Evolutionary conservation across 2,888 invertebrate genomes (phyloP).

Genomic region (Eilema caniola): DNA sequence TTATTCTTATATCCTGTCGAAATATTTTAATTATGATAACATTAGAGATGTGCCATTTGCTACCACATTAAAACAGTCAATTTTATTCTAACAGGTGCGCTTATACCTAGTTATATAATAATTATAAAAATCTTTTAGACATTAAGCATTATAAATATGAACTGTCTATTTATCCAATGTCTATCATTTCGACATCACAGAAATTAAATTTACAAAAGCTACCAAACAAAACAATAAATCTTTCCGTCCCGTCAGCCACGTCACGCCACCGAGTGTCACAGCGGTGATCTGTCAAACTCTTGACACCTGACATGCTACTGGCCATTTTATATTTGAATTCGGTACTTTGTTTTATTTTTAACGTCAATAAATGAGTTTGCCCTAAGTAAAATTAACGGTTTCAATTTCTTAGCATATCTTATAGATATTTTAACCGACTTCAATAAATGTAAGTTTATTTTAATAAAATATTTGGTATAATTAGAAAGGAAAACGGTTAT

Average conservation of each 20-base stretch:
- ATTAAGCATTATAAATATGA: not conserved
- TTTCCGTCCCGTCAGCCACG: slow-evolving; percentile 29
- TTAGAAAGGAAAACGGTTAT: not conserved
- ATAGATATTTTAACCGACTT: not conserved
- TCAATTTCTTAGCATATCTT: not conserved
- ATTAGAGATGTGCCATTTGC: no score
- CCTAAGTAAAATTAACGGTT: not conserved
- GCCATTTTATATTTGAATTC: slow-evolving; percentile 39
- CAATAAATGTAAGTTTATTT: no score
- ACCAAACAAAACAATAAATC: slow-evolving; percentile 49
- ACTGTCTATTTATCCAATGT: not conserved
- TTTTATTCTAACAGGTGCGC: no score
- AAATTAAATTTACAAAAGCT: slow-evolving; percentile 34
- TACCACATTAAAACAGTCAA: no score
- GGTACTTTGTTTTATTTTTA: slow-evolving; percentile 19
- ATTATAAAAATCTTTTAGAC: no score
- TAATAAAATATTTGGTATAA: no score
- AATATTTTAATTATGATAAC: no score
- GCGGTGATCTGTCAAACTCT: slow-evolving; percentile 47
- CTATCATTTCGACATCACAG: slow-evolving; percentile 6
- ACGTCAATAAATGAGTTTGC: slow-evolving; percentile 4
- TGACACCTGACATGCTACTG: slow-evolving; percentile 44
- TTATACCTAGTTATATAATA: not conserved
- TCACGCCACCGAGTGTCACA: slow-evolving; percentile 43
- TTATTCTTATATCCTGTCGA: not conserved